Conservation (phyloP, 2,113 vertebrate genomes). For the Forbesichthys papilliferus region DNA sequence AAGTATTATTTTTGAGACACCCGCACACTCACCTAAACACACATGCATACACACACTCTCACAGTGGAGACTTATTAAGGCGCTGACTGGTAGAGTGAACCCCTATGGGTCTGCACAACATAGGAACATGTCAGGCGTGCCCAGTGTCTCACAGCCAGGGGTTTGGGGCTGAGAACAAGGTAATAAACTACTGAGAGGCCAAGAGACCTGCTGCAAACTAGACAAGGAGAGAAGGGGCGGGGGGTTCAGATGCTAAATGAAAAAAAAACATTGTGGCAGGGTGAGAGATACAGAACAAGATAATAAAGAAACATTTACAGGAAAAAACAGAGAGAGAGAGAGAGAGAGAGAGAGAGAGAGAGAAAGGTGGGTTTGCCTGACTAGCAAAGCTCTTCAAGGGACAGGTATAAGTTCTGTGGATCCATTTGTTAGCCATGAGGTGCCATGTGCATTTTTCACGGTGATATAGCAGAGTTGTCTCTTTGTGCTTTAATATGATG, state of each 20-base stretch:
- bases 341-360: background rate
- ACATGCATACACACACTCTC: conserved; percentile 19
- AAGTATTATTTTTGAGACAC: background rate
- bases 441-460: conserved; percentile 10
- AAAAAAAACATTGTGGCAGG: background rate
- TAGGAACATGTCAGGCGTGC: conserved; percentile 35
- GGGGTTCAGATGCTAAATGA: background rate
- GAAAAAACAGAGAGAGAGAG: background rate
- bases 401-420: no score
- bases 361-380: background rate
- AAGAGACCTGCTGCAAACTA: conserved; percentile 1
- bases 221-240: background rate
- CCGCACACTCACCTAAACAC: conserved; percentile 1
- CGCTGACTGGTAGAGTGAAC: conserved; percentile 22
- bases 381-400: background rate
- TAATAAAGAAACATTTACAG: background rate
- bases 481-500: conserved; percentile 5
- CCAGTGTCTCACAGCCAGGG: conserved; percentile 26
- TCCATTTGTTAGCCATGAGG: background rate
- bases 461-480: conserved; percentile 21
- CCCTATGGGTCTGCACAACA: conserved; percentile 41
- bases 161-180: conserved; percentile 28
- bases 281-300: background rate
- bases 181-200: conserved; percentile 15
- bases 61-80: background rate